phyloP scores from a whole-genome alignment of 1,140 invertebrate genomes.

The Eumaeus atala region DNA sequence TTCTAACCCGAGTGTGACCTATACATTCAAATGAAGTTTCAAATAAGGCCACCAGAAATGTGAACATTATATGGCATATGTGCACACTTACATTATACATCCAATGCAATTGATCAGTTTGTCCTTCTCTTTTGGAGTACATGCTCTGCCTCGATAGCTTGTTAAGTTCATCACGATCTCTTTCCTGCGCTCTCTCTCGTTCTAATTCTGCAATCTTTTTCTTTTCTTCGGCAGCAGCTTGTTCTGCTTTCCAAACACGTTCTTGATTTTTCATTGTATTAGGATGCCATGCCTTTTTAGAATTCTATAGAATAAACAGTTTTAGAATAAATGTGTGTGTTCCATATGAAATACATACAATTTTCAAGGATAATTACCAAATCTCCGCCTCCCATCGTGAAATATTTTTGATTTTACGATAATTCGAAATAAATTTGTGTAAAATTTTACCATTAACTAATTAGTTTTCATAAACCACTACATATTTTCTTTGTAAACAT shows the following conservation, averaged over 20 bases:
- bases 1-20: too few relatives aligned
- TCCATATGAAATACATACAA: conserved; percentile 2
- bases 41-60: too few relatives aligned
- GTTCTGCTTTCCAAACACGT: conserved; percentile 85
- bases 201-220: conserved; percentile 80
- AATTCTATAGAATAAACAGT: conserved; percentile 72
- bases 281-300: conserved; percentile 88
- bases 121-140: conserved; percentile 68
- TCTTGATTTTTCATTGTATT: conserved; percentile 86
- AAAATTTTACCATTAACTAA: too few relatives aligned
- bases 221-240: conserved; percentile 81
- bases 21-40: too few relatives aligned
- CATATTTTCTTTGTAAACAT: too few relatives aligned
- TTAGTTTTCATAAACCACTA: too few relatives aligned
- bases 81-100: conserved; percentile 86
- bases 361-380: conserved; percentile 34
- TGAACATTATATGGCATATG: too few relatives aligned
- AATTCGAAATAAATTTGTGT: too few relatives aligned
- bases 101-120: conserved; percentile 86
- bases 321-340: conserved; percentile 14
- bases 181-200: conserved; percentile 80
- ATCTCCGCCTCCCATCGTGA: conserved; percentile 48
- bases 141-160: conserved; percentile 77
- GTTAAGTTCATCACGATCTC: conserved; percentile 79
- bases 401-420: too few relatives aligned